Evolutionary conservation across 2,113 vertebrate species (phyloP).

Genomic region (Notiomystis cincta): DNA sequence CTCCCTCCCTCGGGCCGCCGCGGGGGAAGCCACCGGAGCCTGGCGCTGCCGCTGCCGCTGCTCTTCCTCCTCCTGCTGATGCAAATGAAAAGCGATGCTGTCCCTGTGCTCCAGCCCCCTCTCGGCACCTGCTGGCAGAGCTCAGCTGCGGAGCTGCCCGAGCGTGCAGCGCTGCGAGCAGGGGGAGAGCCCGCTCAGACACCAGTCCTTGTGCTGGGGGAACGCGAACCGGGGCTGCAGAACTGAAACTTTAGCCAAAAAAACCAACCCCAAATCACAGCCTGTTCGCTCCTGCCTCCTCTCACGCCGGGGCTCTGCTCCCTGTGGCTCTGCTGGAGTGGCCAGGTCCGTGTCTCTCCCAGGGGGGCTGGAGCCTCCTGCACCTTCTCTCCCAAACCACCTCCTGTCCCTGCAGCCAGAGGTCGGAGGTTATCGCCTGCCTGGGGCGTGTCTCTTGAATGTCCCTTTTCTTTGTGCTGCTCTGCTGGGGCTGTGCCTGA

Average conservation of each 20-base stretch:
- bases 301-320: neutral
- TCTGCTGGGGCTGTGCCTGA: neutral
- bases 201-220: neutral
- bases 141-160: neutral
- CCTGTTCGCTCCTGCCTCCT: neutral
- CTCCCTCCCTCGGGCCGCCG: rapidly evolving
- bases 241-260: neutral
- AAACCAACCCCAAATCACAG: neutral
- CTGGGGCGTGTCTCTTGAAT: neutral
- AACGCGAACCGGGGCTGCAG: neutral
- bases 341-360: rapidly evolving
- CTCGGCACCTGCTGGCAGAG: neutral
- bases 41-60: neutral
- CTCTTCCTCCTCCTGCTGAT: neutral
- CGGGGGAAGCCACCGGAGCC: neutral
- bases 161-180: neutral
- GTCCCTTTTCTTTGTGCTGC: neutral
- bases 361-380: neutral
- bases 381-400: neutral
- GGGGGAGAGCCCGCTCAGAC: neutral
- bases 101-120: neutral
- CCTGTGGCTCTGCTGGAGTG: rapidly evolving
- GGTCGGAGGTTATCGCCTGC: neutral
- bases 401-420: neutral
- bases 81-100: neutral